Evolutionary conservation across 2,113 vertebrate genomes (phyloP), one percentile per base, ranked within the genome.

Genomic region (Cranoglanis bouderius): DNA sequence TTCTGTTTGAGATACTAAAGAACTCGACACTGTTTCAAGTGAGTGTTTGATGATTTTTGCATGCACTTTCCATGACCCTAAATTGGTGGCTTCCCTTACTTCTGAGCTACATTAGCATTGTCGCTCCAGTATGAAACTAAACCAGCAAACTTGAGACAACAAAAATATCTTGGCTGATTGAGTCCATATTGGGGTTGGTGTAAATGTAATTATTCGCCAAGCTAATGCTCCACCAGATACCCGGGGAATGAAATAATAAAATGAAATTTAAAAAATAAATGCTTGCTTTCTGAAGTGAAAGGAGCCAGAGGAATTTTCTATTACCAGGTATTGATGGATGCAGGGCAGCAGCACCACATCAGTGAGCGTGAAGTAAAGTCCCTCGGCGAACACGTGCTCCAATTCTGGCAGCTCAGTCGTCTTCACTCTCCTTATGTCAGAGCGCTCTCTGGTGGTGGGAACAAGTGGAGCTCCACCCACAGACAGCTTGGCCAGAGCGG

Each of bases 331-430:
- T 35, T 96, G 96, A 94, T 98, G 95, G 91, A 99, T 93, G 91
- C 98, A 99, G 0, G 98, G 98, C 77, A 99, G 93, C 87, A 99
- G 96, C 88, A 99, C 97, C 6, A 98, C 91, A 90, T 99, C 98
- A 9, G 98, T 96, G 92, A 99, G 93, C 10, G 98, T 99, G 94
- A 99, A 99, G 95, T 97, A 99, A 40, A 99, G 95, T 1, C 98
- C 98, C 92, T 99, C 98, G 0, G 97, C 97, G 95, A 99, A 99
- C 91, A 98, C 85, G 0, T 98, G 98, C 88, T 99, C 97, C 93
- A 99, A 92, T 0, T 92, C 91, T 0, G 98, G 98, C 38, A 99
- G 95, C 32, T 97, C 97, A 0, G 95, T 92, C 1, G 95, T 96
- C 94, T 96, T 98, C 46, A 96, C 95, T 95, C 97, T 98, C 91